Evolutionary conservation across 2,113 vertebrate genomes (phyloP), one percentile per base, ranked within the genome.

Genomic region (Ailuropoda melanoleuca): DNA sequence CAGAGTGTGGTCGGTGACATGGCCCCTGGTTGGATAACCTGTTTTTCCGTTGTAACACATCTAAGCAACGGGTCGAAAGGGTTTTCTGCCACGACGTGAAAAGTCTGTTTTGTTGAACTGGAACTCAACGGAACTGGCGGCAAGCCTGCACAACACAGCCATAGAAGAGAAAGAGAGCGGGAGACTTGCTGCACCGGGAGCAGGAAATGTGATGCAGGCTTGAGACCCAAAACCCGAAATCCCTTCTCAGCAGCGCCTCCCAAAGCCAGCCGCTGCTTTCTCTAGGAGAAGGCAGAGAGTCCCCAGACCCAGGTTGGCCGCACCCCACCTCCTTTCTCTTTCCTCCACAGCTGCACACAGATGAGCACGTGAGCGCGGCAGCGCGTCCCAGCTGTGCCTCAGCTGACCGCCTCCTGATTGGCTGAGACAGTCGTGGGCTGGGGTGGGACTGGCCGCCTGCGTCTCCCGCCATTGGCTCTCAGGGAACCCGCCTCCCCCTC

Each of bases 401-500:
- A 96, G 96, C 95, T 98, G 98, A 96, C 90, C 88, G 81, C 81
- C 58, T 81, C 83, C 75, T 50, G 96, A 98, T 98, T 97, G 98
- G 97, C 58, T n/a, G 75, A 85, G 31, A 53, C 34, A 23, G 31
- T 48, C 86, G 93, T 55, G 97, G 94, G 86, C 93, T 86, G 97
- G 97, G 97, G 97, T 96, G 97, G 97, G 88, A 46, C 91, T 83
- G 94, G 95, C 78, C 77, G 77, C 78, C 81, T 92, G 88, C 58
- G 88, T 88, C 81, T 50, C 74, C 89, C 82, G 14, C 77, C 88
- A 98, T 98, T 98, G 97, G 98, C 26, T 88, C 24, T 18, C 48
- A 15, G 9, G 82, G 53, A 92, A 97, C 97, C 97, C 97, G 46
- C 98, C 97, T 98, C 92, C 95, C 64, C 97, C 97, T 98, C 98